These are phyloP conservation scores for Eulithis prunata DNA, from an alignment of 2,888 invertebrate species.

Conservation along the genomic window DNA sequence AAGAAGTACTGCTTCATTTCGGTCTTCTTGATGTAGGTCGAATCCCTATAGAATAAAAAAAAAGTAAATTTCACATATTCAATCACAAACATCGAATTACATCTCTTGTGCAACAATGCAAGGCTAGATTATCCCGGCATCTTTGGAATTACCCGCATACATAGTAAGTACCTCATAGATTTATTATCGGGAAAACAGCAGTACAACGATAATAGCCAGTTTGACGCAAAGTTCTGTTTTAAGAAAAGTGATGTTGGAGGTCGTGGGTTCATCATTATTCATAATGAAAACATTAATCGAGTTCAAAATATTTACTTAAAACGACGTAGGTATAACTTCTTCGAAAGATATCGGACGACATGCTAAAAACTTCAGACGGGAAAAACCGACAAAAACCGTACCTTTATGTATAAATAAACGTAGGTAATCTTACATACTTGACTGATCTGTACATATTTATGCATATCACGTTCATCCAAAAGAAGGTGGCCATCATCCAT, in stretches of 20 bases:
- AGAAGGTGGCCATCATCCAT: constrained; percentile 88
- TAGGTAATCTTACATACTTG: constrained; percentile 80
- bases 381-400: constrained; percentile 3
- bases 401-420: neutral
- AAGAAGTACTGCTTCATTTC: constrained; percentile 80
- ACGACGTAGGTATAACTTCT: constrained; percentile 3
- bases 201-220: no score
- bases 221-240: no score
- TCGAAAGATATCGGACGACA: constrained; percentile 10
- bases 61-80: neutral
- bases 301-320: constrained; percentile 11
- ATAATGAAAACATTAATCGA: neutral
- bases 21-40: constrained; percentile 68
- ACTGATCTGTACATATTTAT: constrained; percentile 87
- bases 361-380: neutral
- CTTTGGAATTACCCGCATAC: neutral
- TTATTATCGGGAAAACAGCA: neutral
- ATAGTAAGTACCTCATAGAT: no score
- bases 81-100: no score
- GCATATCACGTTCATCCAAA: constrained; percentile 88
- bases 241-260: no score
- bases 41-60: constrained; percentile 57
- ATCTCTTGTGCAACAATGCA: no score
- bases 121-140: neutral
- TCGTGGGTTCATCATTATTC: no score